Base-by-base conservation (phyloP, 2,888 invertebrate genomes). In the Leptura quadrifasciata region DNA sequence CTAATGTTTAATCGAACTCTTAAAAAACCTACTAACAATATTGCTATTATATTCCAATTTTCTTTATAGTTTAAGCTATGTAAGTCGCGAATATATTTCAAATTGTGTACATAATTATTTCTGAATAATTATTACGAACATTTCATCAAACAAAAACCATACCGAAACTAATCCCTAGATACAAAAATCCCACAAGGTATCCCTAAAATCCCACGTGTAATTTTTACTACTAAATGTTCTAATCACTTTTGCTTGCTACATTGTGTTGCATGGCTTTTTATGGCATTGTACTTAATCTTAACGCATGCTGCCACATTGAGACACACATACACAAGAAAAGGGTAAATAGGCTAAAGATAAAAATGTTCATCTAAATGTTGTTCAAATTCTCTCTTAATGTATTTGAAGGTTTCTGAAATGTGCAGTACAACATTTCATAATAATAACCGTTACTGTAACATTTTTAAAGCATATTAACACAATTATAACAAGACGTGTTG, bases 241-340 rank as follows among this genome's bases (percentile, higher is more conserved):
- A n/a, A 15, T 75, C 52, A 57, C 65, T 54, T 57, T 58, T 58
- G 65, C 74, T 76, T 61, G 60, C 60, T 52, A 58, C 68, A 39
- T 67, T 69, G 64, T 68, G 24, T 72, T 76, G 79, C 79, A 77
- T 77, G 79, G 79, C 79, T 75, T 60, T 21, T 57, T 57, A 57
- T 31, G 57, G 64, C 31, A 35, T 67, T 67, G 58, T n/a, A 55
- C 27, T 35, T 64, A 58, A 39, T 58, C 60, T 64, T 74, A 39
- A 39, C 20, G 79, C 76, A 76, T 75, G 76, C 31, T 55, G 75
- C 75, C 70, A 75, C 76, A 79, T 67, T 60, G 52, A 74, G 69
- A 72, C 60, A 79, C 75, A 77, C 27, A 70, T 58, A 79, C 79
- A 79, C 79, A 71, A 71, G 47, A 72, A 68, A 69, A 54, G 70